phyloP scores from a whole-genome alignment of 1,140 invertebrate species.

The Tyrophagus putrescentiae region DNA sequence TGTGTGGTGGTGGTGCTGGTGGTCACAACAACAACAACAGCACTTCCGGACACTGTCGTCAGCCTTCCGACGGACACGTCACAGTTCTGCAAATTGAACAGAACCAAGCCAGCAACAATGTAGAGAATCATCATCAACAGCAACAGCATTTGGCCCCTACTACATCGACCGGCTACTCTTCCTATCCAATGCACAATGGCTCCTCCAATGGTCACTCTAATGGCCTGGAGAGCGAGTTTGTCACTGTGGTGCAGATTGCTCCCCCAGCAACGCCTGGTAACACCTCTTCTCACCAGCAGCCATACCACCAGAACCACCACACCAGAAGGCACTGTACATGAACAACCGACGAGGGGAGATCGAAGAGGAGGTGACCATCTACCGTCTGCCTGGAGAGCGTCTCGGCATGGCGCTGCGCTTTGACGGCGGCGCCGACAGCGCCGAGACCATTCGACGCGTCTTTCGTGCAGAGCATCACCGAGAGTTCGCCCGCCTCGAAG shows the following conservation, averaged over 20 bases:
- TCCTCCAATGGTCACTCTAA: no score
- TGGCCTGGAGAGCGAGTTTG: slow-evolving; percentile 6
- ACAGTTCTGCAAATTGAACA: slow-evolving; percentile 17
- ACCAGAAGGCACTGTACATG: neutral
- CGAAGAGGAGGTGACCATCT: slow-evolving; percentile 50
- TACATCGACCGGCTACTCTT: neutral
- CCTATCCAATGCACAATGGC: neutral
- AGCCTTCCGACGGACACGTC: slow-evolving; percentile 7
- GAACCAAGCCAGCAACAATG: neutral
- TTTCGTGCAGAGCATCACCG: slow-evolving; percentile 75
- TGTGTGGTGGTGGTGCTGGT: no score
- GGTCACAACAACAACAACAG: neutral
- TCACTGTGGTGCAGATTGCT: slow-evolving; percentile 2
- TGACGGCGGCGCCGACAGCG: slow-evolving; percentile 54
- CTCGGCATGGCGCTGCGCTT: slow-evolving; percentile 80
- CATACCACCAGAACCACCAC: neutral
- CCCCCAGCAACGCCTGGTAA: neutral
- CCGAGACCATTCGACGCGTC: slow-evolving; percentile 52
- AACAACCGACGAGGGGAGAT: slow-evolving; percentile 11
- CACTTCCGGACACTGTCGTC: neutral
- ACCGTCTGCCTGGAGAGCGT: slow-evolving; percentile 67
- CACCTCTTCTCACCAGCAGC: neutral
- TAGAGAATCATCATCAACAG: neutral
- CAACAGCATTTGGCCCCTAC: neutral
- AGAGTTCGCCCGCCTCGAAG: slow-evolving; percentile 66